Base-by-base conservation (phyloP, 2,113 vertebrate genomes). In the Otolemur garnettii region DNA sequence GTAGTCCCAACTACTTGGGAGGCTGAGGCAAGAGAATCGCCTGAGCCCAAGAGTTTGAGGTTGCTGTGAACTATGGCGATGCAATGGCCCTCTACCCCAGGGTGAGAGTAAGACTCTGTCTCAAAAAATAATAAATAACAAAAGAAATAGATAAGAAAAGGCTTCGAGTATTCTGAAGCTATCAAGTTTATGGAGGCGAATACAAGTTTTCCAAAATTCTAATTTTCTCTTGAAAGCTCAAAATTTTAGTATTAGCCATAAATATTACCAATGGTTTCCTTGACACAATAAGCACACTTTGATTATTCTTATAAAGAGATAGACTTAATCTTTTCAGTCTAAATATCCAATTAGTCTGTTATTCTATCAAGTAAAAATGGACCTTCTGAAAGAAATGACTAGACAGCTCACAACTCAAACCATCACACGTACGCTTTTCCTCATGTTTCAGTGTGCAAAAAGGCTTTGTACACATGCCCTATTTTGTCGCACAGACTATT, bases 191-290 rank as follows among this genome's bases (percentile, higher is more conserved):
- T 21, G 28, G 7, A 53, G 33, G 21, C 81, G 22, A 91, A 90
- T 3, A 64, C 17, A 90, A 72, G 17, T 96, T 82, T 78, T 74
- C 74, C 62, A 86, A 90, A 81, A 90, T 85, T 75, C 33, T 38
- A 53, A 75, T 69, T 88, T 96, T 94, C n/a, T 93, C 57, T 80
- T 74, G 60, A 90, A 95, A 94, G 59, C 38, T 88, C 59, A 81
- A 55, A 35, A 35, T 92, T 90, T 94, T 80, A 38, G 60, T 78
- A 55, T 80, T 84, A 82, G 19, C 17, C 1, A 78, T 77, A 95
- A 87, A 90, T 82, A 50, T 13, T 15, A 77, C 24, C 77, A 35
- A 19, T n/a, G 68, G 68, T 80, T 75, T 89, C 62, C 72, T 66
- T 57, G 13, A 80, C 38, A 85, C 66, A 55, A n/a, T 72, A 75